Evolutionary conservation across 2,797 vertebrate species (phyloP), one percentile per base, ranked within the genome.

Genomic region (Pseudochirops corinnae): DNA sequence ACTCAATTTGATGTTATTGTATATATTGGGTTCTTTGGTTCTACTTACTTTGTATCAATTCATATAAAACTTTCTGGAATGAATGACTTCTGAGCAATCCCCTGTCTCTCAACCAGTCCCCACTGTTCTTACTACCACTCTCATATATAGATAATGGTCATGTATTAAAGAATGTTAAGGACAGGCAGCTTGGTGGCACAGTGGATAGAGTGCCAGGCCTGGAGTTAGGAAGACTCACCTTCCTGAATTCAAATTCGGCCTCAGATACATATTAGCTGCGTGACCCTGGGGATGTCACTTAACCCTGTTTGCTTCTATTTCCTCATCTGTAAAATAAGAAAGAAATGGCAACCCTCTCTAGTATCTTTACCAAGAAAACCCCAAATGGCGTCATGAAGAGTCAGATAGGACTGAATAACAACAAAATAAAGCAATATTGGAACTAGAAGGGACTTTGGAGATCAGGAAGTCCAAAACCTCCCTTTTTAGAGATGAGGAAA

Each of bases 401-500:
- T 87, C 39, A 50, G 74, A 46, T 24, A 10, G 0, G 21, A 87
- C 39, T 50, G 39, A 87, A 50, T 39, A 50, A 82, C 39, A 46
- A 46, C 33, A 39, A 74, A 74, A 74, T 74, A 3, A 74, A 74
- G 16, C 13, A 74, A 46, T 46, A 4, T 11, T 46, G 24, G 39
- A 82, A 82, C 74, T 82, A 10, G 74, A 46, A 26, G 21, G 21
- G 18, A 21, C 21, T 46, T 46, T 87, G 39, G 74, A 87, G 74
- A 26, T 87, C 39, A 50, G 39, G 39, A 50, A 50, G 24, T 87
- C 74, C 21, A 50, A 50, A 87, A 9, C 24, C 39, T 87, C 39
- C 11, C 10, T 46, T 91, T 92, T 95, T 93, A 93, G 46, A 90
- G 16, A 53, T 94, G 14, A 93, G n/a, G 29, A 90, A 90, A 93